Base-by-base conservation (phyloP, 2,888 invertebrate species). In the Orthosia gothica region DNA sequence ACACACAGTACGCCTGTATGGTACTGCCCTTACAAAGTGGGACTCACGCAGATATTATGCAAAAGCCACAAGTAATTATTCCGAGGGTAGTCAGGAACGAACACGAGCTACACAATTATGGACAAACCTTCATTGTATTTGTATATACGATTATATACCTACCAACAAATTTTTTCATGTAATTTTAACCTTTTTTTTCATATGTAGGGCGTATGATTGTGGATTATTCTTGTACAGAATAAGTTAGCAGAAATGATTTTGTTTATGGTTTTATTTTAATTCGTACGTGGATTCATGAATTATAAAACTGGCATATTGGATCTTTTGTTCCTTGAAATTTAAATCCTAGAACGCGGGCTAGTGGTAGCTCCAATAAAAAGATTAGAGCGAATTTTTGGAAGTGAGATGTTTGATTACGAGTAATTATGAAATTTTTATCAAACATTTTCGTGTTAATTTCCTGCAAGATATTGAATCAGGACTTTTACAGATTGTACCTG, bases 31-130 rank as follows among this genome's bases (percentile, higher is more conserved):
- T 70, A 72, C 72, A 73, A 70, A 77, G 76, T 80, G 59, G 66
- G 55, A 59, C 76, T 78, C 70, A 77, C 78, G 76, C 69, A 74
- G 70, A 76, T 82, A 87, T 87, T 87, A 87, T 87, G 85, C 83
- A 81, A 87, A 87, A 87, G 80, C 86, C 87, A 69, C 85, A 70
- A 76, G 78, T 74, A 85, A 86, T 86, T 86, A 86, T 84, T 76
- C 76, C 23, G 57, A 65, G 68, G 83, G 72, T 71, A 67, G 75
- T 62, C 55, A 66, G 68, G 69, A 73, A 72, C 76, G 73, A 79
- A 79, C 68, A 70, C 50, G 61, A 49, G 40, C 57, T 58, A 83
- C 65, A 63, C 57, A 63, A 67, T 71, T 73, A 68, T 55, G 20
- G 81, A 71, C 50, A 2, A 20, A 62, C 69, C 54, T 58, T 62